Base-by-base conservation (phyloP, 2,797 vertebrate species). In the Enteromius trimaculatus region DNA sequence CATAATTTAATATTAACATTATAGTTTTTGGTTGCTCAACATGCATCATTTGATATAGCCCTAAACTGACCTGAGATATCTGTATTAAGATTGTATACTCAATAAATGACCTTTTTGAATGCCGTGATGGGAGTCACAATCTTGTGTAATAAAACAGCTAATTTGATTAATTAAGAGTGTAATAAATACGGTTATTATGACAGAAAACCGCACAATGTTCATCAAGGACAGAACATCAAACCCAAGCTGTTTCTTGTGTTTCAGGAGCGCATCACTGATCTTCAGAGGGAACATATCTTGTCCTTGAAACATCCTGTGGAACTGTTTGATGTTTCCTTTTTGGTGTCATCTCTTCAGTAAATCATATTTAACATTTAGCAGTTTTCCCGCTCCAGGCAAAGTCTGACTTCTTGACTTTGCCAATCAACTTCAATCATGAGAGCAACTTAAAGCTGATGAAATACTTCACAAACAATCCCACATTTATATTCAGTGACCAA, bases 381-480 rank as follows among this genome's bases (percentile, higher is more conserved):
- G 14, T 31, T 60, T 62, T 44, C 23, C 23, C 51, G 26, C 29
- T 16, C 31, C 10, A n/a, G 51, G 29, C 6, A 21, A 72, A 72
- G 5, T n/a, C 10, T 34, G n/a, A 55, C 19, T 14, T 75, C 49
- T 55, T 55, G 51, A 75, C 29, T 16, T 75, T 55, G 72, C 49
- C 29, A 37, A 55, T 37, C 6, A 75, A 75, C 72, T 75, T 75
- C 10, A 75, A 9, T 17, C 44, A 71, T 69, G 21, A 70, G n/a
- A 70, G n/a, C 42, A 70, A 70, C 39, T 44, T 47, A 16, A 23
- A 19, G 23, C 3, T 51, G 44, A 72, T 29, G 7, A 51, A 49
- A 72, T 19, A 17, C 14, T 49, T 49, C 3, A 72, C 16, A 51
- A 26, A 8, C 1, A 31, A 19, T 5, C 70, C 70, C 8, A 26